Evolutionary conservation across 1,140 invertebrate genomes (phyloP), one percentile per base, ranked within the genome.

Genomic region (Drosophila ercepeae): DNA sequence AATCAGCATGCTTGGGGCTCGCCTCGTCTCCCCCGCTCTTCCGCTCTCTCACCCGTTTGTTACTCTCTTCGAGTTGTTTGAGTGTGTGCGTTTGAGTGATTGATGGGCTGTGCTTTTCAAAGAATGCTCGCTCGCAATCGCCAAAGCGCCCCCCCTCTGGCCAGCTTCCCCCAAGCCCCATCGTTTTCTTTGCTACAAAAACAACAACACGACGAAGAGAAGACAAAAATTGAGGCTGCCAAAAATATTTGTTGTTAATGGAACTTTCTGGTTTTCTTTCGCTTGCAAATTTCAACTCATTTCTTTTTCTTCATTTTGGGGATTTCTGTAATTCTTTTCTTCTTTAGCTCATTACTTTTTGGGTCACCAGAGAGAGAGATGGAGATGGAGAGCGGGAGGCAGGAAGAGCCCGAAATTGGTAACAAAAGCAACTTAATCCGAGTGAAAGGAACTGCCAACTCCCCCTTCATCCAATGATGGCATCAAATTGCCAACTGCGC

Each of bases 191-290:
- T n/a, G 4, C 36, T 11, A 14, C n/a, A 39, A 34, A 3, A 36
- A 13, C 34, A 36, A 63, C 45, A 51, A 29, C 34, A 49, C 57
- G 82, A 59, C 68, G 57, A 84, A 64, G 36, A 61, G 59, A 57
- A 44, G 34, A 50, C 45, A 34, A 44, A 72, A 58, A 79, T 84
- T 63, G 78, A 81, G 78, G 78, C 78, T 82, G 79, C 75, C 78
- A 78, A 82, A 83, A 82, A 84, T 82, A 74, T 82, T 78, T 82
- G 60, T 77, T 71, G 78, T 82, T 81, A 83, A 83, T 83, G 79
- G 78, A 82, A 82, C 78, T 83, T 82, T 82, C 79, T 83, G 78
- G 78, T 78, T 78, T 83, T 82, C 79, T 82, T 82, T 78, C 42
- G 58, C 72, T 73, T 46, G 72, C 70, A 75, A 84, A 78, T 69